Percentiles rank a stretch among this genome's conserved stretches.
These are phyloP conservation scores for Hydroisotoma schaefferi DNA, from an alignment of 2,888 invertebrate species.

Conservation along the genomic window DNA sequence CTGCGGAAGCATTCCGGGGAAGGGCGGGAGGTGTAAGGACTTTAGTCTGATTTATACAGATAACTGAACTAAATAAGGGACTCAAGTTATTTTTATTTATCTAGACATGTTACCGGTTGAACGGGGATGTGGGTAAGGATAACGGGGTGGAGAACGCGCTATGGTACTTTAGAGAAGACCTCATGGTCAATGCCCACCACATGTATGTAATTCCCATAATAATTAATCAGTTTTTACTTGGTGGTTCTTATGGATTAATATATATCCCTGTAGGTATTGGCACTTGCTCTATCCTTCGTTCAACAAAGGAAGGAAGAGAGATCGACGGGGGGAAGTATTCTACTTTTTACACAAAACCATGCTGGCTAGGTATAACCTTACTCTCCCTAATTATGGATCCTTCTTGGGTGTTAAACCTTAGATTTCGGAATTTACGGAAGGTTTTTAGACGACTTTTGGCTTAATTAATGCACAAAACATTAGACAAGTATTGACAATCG, in stretches of 20 bases:
- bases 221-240: background rate
- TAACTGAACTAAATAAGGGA: too few species aligned
- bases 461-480: too few species aligned
- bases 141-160: conserved; percentile 32
- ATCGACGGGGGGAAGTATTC: conserved; percentile 15
- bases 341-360: conserved; percentile 12
- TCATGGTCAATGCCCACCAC: conserved; percentile 29
- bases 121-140: conserved; percentile 2
- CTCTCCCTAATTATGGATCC: too few species aligned
- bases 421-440: too few species aligned
- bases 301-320: background rate
- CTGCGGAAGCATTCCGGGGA: conserved; percentile 21
- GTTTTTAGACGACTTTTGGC: too few species aligned
- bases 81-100: too few species aligned
- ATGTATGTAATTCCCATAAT: too few species aligned
- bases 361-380: conserved; percentile 14
- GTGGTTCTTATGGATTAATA: too few species aligned
- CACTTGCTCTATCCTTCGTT: conserved; percentile 13
- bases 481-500: too few species aligned
- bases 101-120: background rate
- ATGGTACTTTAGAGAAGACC: conserved; percentile 33
- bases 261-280: conserved; percentile 16
- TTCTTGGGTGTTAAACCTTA: too few species aligned
- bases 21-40: too few species aligned
- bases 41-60: too few species aligned